These are phyloP conservation scores for Drosophila helvetica DNA, from an alignment of 2,888 invertebrate species.

Conservation along the genomic window DNA sequence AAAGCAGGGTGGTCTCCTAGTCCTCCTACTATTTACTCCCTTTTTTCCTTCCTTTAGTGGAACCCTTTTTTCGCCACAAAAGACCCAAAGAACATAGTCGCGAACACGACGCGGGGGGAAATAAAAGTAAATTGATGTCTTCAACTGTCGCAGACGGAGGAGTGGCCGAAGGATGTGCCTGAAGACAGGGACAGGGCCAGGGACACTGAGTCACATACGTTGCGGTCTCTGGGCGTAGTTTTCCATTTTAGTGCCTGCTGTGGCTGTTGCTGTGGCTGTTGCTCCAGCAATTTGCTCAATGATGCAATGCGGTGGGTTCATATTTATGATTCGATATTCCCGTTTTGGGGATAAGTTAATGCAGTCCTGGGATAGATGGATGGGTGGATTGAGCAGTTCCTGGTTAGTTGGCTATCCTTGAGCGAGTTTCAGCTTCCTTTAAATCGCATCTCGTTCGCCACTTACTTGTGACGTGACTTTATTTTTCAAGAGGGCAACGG, in stretches of 20 bases:
- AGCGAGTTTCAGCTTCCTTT: constrained; percentile 3
- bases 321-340: constrained; percentile 64
- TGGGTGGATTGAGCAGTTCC: constrained; percentile 6
- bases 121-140: constrained; percentile 79
- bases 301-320: constrained; percentile 71
- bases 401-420: not conserved
- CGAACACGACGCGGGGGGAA: constrained; percentile 39
- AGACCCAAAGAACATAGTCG: constrained; percentile 57
- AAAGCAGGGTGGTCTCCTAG: not conserved
- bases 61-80: constrained; percentile 30
- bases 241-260: constrained; percentile 15
- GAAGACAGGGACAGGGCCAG: not conserved
- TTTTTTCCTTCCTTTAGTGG: not conserved
- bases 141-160: constrained; percentile 62
- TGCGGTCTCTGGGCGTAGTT: constrained; percentile 11
- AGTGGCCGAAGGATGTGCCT: not conserved
- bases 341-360: constrained; percentile 46
- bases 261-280: constrained; percentile 14
- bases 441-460: constrained; percentile 19
- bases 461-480: constrained; percentile 1
- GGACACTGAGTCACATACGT: constrained; percentile 44
- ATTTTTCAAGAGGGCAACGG: constrained; percentile 13
- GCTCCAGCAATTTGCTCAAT: constrained; percentile 64
- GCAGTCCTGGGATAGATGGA: constrained; percentile 10
- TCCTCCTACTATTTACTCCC: not conserved